These are phyloP conservation scores for Apeltes quadracus DNA, from an alignment of 2,113 vertebrate species.

Conservation along the genomic window DNA sequence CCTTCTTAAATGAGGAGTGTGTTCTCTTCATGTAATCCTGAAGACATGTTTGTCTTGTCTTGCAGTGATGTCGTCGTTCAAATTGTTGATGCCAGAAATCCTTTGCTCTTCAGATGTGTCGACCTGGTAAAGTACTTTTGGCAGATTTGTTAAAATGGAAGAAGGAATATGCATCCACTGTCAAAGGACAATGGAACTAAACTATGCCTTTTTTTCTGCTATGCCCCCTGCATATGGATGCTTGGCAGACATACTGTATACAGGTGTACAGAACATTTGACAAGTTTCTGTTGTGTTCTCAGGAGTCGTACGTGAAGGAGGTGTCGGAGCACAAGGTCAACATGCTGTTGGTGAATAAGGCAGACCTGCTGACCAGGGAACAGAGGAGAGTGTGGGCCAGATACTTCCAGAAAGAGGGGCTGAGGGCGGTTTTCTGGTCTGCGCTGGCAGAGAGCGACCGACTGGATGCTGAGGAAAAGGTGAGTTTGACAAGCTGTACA, in stretches of 20 bases:
- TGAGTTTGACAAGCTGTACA: conserved; percentile 50
- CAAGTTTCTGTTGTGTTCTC: conserved; percentile 7
- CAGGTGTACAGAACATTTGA: background rate
- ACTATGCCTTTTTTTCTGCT: background rate
- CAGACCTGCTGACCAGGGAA: conserved; percentile 88
- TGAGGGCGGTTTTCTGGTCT: conserved; percentile 95
- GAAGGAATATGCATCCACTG: background rate
- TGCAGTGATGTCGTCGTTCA: conserved; percentile 94
- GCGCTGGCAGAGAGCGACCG: conserved; percentile 86
- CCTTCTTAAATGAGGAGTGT: background rate
- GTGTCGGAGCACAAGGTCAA: conserved; percentile 88
- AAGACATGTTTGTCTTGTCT: conserved; percentile 18
- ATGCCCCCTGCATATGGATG: background rate
- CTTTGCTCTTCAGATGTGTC: conserved; percentile 91
- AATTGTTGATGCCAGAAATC: conserved; percentile 96
- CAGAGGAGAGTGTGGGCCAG: conserved; percentile 89
- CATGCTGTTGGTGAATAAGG: conserved; percentile 94
- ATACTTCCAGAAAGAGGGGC: conserved; percentile 87
- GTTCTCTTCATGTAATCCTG: background rate
- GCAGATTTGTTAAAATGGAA: background rate
- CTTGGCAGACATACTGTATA: background rate
- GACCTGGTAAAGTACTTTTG: conserved; percentile 87
- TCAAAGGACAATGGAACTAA: background rate
- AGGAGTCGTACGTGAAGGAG: conserved; percentile 93
- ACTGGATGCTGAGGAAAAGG: conserved; percentile 83